Base-by-base conservation (phyloP, 1,140 invertebrate genomes). In the Cotesia glomerata region DNA sequence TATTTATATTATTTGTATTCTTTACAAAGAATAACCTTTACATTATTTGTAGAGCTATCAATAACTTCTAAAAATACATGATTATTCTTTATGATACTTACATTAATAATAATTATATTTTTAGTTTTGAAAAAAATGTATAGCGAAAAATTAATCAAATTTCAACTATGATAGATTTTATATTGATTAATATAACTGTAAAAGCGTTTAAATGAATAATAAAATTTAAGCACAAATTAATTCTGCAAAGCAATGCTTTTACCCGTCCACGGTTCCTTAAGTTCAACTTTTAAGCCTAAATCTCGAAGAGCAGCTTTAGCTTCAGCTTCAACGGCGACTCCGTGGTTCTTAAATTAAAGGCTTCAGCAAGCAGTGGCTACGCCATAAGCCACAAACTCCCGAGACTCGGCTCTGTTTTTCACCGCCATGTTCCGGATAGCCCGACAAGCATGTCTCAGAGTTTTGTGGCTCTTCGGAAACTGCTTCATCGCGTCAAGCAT, bases 231-330 rank as follows among this genome's bases (percentile, higher is more conserved):
- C 18, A 36, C 36, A 45, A 32, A 56, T 34, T 80, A 76, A 14
- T 86, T 81, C 1, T 74, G 81, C 9, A 88, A 73, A 69, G 86
- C 82, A 0, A 88, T 86, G 0, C 91, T 92, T 79, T 90, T 92
- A 2, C 95, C 95, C 9, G 91, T 95, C 95, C 95, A 97, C 77
- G 92, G 91, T 82, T 96, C 95, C 64, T 92, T 91, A 4, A 97
- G 84, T 26, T 93, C 90, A 1, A 97, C 95, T 71, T 93, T 91
- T 77, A 94, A 93, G n/a, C 92, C 95, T 0, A 97, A 87, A 82
- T 97, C 96, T 69, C 95, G 87, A 7, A 97, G 85, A 0, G 95
- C 95, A 0, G 93, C 92, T 82, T 95, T 95, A 1, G 92, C 91
- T 78, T 96, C 95, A 79, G 92, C 91, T 34, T 90, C 87, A 34